phyloP scores from a whole-genome alignment of 2,797 vertebrate species.

The Pseudopleuronectes americanus region DNA sequence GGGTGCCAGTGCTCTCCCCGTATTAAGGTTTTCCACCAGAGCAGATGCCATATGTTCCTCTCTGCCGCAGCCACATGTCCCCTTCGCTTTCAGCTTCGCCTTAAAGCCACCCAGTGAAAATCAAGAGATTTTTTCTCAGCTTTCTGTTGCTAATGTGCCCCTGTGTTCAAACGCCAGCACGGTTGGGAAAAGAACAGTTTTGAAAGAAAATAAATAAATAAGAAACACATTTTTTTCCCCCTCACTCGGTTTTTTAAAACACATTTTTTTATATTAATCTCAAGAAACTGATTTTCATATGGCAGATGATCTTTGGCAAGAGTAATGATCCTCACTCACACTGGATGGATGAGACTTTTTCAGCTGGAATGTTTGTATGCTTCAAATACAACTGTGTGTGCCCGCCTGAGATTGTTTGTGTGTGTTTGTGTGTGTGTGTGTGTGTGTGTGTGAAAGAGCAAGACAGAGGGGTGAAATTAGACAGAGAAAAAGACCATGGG shows the following conservation, averaged over 20 bases:
- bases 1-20: constrained; percentile 64
- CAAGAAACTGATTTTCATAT: constrained; percentile 43
- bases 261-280: constrained; percentile 1
- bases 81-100: constrained; percentile 48
- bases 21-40: constrained; percentile 71
- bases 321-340: constrained; percentile 4
- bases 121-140: constrained; percentile 48
- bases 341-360: constrained; percentile 17
- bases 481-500: not conserved
- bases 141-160: constrained; percentile 51
- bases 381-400: constrained; percentile 5
- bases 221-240: constrained; percentile 4
- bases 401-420: not conserved
- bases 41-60: constrained; percentile 74
- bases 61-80: constrained; percentile 66
- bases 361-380: constrained; percentile 12
- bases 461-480: not conserved
- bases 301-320: constrained; percentile 32
- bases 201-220: constrained; percentile 50
- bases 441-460: too few relatives aligned
- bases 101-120: constrained; percentile 55
- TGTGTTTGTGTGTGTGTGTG: not conserved
- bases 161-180: constrained; percentile 61
- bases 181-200: constrained; percentile 42
- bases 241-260: not conserved